Evolutionary conservation across 1,140 invertebrate species (phyloP), one percentile per base, ranked within the genome.

Genomic region (Plutomurus gul): DNA sequence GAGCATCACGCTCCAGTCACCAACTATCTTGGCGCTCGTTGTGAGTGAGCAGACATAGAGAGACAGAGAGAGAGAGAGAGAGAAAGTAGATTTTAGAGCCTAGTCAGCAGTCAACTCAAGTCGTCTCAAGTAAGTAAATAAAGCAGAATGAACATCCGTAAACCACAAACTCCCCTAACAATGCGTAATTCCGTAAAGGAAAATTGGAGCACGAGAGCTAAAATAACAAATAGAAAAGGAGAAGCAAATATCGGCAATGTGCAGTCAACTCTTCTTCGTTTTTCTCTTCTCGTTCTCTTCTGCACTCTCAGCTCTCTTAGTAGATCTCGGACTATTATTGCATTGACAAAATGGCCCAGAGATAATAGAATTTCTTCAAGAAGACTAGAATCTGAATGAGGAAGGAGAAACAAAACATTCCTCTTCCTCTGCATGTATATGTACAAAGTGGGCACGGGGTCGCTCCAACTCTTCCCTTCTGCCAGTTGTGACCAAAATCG

Each of bases 41-140:
- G n/a, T 43, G 39, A 13, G 39, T 43, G 10, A 8, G 10, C 10
- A 43, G 39, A 43, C 39, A 43, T 10, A 43, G 39, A 13, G 11
- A 13, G 11, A 43, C 10, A 13, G 11, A n/a, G 7, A 10, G 39
- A 43, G 39, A 43, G 10, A 43, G 39, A 43, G 39, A 13, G 11
- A 13, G 11, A 43, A n/a, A 13, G 11, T 43, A 13, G n/a, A n/a
- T 10, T 13, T 43, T 43, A 13, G 39, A 43, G 39, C n/a, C 39
- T 65, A 65, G 56, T 65, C 56, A 65, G 56, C 56, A 65, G 56
- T 65, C 56, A 30, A 33, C 56, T 65, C 56, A 65, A 65, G 56
- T 65, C 56, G 11, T 65, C n/a, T 27, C 56, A 65, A 65, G 56
- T 65, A 65, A 65, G 56, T 65, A 65, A 65, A 65, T 65, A 65